Evolutionary conservation across 2,888 invertebrate genomes (phyloP).

Genomic region (Lithodes maja): DNA sequence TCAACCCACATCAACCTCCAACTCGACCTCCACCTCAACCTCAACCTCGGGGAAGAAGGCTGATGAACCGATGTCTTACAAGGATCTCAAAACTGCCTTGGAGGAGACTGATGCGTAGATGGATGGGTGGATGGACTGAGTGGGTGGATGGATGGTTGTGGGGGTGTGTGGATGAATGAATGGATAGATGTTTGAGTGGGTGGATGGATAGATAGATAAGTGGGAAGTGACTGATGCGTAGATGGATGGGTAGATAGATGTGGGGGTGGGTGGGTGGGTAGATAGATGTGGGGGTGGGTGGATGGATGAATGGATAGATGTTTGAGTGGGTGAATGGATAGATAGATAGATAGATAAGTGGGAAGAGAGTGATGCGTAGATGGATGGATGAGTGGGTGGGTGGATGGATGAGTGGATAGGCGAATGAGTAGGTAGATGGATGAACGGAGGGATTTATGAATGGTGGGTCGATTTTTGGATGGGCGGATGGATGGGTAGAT

Average conservation of each 20-base stretch:
- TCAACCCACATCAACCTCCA: background rate
- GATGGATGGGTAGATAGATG: background rate
- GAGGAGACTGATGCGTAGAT: background rate
- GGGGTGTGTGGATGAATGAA: background rate
- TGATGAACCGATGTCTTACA: background rate
- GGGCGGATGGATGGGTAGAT: background rate
- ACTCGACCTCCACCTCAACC: background rate
- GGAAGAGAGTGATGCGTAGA: background rate
- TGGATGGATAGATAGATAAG: background rate
- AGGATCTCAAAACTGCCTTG: background rate
- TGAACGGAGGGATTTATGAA: too few relatives aligned
- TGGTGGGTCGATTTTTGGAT: background rate
- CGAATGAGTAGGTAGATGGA: too few relatives aligned
- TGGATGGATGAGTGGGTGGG: background rate
- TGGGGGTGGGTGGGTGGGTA: background rate
- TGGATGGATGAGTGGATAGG: too few relatives aligned
- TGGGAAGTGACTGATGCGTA: background rate
- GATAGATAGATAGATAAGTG: too few relatives aligned
- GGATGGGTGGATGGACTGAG: background rate
- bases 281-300: background rate
- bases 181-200: background rate
- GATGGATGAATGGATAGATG: constrained; percentile 1
- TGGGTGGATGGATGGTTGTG: background rate
- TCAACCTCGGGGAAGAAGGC: background rate
- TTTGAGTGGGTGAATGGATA: too few relatives aligned